Evolutionary conservation across 1,140 invertebrate species (phyloP).

Genomic region (Zaprionus ornatus): DNA sequence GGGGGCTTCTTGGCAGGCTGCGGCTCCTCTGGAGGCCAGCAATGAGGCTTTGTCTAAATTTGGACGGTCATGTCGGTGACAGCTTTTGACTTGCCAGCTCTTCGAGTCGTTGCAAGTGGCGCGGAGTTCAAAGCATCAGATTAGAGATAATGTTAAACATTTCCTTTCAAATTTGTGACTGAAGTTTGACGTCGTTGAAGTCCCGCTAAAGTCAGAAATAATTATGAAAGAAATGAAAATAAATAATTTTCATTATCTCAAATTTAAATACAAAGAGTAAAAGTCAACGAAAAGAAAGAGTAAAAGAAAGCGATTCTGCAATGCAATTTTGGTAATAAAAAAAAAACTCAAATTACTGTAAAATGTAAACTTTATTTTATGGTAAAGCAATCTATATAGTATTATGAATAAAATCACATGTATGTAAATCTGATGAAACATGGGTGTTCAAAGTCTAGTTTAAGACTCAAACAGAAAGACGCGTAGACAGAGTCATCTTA

Average conservation of each 20-base stretch:
- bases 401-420: no score
- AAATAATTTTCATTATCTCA: slow-evolving; percentile 25
- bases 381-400: no score
- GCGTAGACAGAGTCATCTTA: background rate
- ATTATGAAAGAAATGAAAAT: slow-evolving; percentile 36
- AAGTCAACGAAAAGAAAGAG: slow-evolving; percentile 23
- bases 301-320: background rate
- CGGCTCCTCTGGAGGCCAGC: slow-evolving; percentile 69
- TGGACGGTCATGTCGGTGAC: slow-evolving; percentile 77
- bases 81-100: slow-evolving; percentile 72
- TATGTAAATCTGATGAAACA: no score
- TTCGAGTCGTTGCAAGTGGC: slow-evolving; percentile 69
- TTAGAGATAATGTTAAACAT: slow-evolving; percentile 75
- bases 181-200: slow-evolving; percentile 12
- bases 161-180: slow-evolving; percentile 73
- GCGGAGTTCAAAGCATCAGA: slow-evolving; percentile 78
- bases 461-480: no score
- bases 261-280: slow-evolving; percentile 23
- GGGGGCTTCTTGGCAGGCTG: slow-evolving; percentile 31
- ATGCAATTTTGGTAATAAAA: background rate
- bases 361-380: no score
- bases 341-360: no score
- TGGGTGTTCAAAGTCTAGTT: no score
- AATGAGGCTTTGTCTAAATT: slow-evolving; percentile 78
- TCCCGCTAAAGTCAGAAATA: slow-evolving; percentile 25